Evolutionary conservation across 2,113 vertebrate species (phyloP), one percentile per base, ranked within the genome.

Genomic region (Acrocephalus kingi): DNA sequence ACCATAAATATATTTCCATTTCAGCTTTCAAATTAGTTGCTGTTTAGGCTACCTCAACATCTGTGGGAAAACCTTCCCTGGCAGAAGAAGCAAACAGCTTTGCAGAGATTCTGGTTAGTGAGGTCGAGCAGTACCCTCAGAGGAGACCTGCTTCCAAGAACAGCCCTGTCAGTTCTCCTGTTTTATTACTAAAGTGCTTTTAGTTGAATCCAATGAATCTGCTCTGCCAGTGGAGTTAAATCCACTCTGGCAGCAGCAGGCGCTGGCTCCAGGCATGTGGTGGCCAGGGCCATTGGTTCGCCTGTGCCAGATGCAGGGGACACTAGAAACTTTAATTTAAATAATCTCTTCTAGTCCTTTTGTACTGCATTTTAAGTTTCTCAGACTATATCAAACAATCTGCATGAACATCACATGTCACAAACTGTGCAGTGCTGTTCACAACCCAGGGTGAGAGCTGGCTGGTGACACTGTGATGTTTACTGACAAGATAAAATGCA

Each of bases 181-280:
- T 4, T 52, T 66, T 71, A 33, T 75, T 66, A 39, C 24, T 43
- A 2, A 43, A 56, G n/a, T 25, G n/a, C 1, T 72, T 91, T 89
- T 56, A 56, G 49, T 7, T 24, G 21, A 71, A 72, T 27, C 22
- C 45, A 66, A 24, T 5, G 6, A 33, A 37, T 66, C 45, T 45
- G 31, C 33, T 67, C 45, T 58, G 27, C 43, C 30, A 15, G 18
- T 5, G 33, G 37, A 73, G 31, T 28, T 51, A 58, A 88, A 66
- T 66, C 35, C 59, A n/a, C 56, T 9, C 28, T 71, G 84, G 13
- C 48, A 54, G 48, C 23, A 54, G 56, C 48, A 56, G 67, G 24
- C 0, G 0, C 51, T 51, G 76, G 31, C 45, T 54, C 78, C 0
- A 0, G 45, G 18, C 18, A 3, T 12, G n/a, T 1, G 13, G n/a